These are phyloP conservation scores for Phrynocephalus versicolor DNA, from an alignment of 2,113 vertebrate genomes.

Conservation along the genomic window DNA sequence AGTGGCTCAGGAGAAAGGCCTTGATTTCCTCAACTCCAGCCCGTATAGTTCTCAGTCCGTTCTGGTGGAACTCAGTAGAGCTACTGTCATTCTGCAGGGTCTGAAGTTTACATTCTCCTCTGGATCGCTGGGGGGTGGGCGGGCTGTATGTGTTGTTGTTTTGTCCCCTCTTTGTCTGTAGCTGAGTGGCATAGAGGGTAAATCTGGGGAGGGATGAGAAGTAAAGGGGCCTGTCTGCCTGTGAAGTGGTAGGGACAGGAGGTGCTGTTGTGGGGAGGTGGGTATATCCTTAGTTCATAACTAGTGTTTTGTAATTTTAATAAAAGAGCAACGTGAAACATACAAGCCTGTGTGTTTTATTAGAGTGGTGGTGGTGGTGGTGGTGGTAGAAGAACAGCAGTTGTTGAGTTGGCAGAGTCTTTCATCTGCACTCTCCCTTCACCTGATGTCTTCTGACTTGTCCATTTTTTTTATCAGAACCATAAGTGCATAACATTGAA, in stretches of 20 bases:
- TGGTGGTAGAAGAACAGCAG: too few relatives aligned
- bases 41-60: not conserved
- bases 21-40: not conserved
- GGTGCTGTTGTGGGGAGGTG: not conserved
- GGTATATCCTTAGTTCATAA: not conserved
- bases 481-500: not conserved
- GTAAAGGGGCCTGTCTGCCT: not conserved
- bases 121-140: not conserved
- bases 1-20: too few relatives aligned
- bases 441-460: not conserved
- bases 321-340: slow-evolving; percentile 17
- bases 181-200: not conserved
- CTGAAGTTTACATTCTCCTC: slow-evolving; percentile 15
- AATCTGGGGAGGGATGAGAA: not conserved
- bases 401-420: not conserved
- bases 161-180: not conserved
- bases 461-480: too few relatives aligned
- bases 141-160: not conserved
- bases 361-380: too few relatives aligned
- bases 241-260: not conserved
- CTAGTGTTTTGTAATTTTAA: slow-evolving; percentile 21
- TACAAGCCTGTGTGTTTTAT: not conserved
- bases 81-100: not conserved
- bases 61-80: not conserved
- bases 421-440: not conserved